Evolutionary conservation across 2,888 invertebrate species (phyloP).

Genomic region (Caenorhabditis virilis): DNA sequence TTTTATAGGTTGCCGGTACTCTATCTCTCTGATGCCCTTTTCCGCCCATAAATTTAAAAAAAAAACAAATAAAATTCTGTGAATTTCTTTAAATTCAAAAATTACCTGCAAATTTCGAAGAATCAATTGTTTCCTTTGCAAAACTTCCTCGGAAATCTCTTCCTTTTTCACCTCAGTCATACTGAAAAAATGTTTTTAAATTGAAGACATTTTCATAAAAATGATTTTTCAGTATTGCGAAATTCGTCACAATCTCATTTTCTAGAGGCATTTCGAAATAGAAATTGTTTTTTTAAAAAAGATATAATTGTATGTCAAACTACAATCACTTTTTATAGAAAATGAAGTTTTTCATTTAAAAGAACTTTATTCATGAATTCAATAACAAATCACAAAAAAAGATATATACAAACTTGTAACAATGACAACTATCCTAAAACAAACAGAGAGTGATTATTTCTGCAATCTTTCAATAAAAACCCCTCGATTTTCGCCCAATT

Average conservation of each 20-base stretch:
- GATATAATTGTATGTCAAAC: too few species aligned
- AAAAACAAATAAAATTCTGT: neutral
- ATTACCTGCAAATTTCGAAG: slow-evolving; percentile 63
- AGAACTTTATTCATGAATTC: neutral
- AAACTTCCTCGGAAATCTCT: slow-evolving; percentile 48
- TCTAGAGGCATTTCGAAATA: neutral
- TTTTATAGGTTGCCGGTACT: too few species aligned
- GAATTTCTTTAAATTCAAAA: neutral
- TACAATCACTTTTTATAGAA: too few species aligned
- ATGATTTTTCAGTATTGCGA: neutral
- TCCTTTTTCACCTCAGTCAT: slow-evolving; percentile 5
- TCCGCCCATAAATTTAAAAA: neutral
- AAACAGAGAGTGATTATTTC: too few species aligned
- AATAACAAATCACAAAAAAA: neutral
- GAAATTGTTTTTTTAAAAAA: neutral
- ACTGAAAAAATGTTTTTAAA: neutral
- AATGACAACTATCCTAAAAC: too few species aligned
- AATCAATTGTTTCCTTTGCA: slow-evolving; percentile 51
- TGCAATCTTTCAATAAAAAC: slow-evolving; percentile 31
- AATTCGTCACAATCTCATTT: neutral
- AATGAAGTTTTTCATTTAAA: neutral
- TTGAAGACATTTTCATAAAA: neutral
- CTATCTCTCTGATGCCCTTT: neutral
- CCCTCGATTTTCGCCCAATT: slow-evolving; percentile 26
- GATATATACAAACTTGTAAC: neutral